A percentile compares a stretch with the other conserved stretches of the same genome.
These are phyloP conservation scores for Drosophila sturtevanti DNA, from an alignment of 1,140 invertebrate species.

Conservation along the genomic window DNA sequence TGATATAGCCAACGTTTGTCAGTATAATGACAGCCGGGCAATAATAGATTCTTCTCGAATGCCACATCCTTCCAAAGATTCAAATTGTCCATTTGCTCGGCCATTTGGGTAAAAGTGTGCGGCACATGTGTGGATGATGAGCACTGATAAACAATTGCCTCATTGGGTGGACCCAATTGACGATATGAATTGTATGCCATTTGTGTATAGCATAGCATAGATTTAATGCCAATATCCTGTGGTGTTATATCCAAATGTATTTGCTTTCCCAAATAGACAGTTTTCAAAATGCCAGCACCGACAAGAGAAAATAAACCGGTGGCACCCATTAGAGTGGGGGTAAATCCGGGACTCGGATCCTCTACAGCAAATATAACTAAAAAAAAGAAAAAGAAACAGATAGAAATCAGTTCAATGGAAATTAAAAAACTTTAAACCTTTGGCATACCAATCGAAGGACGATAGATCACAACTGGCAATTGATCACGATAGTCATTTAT, in stretches of 20 bases:
- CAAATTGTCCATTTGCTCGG: slow-evolving; percentile 40
- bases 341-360: slow-evolving; percentile 65
- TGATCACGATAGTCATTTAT: slow-evolving; percentile 87
- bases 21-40: slow-evolving; percentile 59
- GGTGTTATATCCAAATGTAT: slow-evolving; percentile 64
- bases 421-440: no score
- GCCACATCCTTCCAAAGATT: slow-evolving; percentile 42
- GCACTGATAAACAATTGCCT: slow-evolving; percentile 54
- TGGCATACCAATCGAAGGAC: slow-evolving; percentile 91
- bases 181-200: slow-evolving; percentile 32
- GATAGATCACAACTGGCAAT: slow-evolving; percentile 91
- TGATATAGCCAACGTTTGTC: slow-evolving; percentile 53
- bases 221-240: slow-evolving; percentile 65
- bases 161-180: slow-evolving; percentile 31
- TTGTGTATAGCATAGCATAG: slow-evolving; percentile 47
- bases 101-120: slow-evolving; percentile 52
- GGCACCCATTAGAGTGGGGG: slow-evolving; percentile 71
- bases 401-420: neutral
- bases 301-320: slow-evolving; percentile 72
- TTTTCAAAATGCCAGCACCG: slow-evolving; percentile 65
- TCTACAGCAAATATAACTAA: slow-evolving; percentile 58
- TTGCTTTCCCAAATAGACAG: slow-evolving; percentile 49
- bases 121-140: slow-evolving; percentile 47
- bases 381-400: neutral
- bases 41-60: slow-evolving; percentile 59